Base-by-base conservation (phyloP, 2,888 invertebrate genomes). In the Archips xylosteana region DNA sequence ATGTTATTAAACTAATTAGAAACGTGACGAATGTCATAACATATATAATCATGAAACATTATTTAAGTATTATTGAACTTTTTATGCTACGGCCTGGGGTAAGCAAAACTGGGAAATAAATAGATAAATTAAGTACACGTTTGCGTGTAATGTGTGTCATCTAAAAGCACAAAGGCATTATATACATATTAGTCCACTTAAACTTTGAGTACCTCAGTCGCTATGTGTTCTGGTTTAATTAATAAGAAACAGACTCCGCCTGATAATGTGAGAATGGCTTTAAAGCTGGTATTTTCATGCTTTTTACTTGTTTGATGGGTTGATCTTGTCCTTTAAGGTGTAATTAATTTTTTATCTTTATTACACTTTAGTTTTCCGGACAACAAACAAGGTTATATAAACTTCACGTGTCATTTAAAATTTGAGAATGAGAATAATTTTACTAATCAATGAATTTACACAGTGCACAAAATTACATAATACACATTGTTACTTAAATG, bases 181-280 rank as follows among this genome's bases (percentile, higher is more conserved):
- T 1, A 23, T 23, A 23, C 32, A 57, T 2, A 8, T 57, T 1
- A 32, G 12, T n/a, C 9, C 0, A 32, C 39, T 13, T 4, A 54
- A 42, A 70, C 42, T 70, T 70, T 70, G 63, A 70, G 57, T 13
- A 64, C 42, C 70, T 6, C 45, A 49, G 54, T 45, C 13, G 15
- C 23, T 15, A 36, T 51, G 39, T 70, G 54, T 36, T 70, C 60
- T 77, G 73, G 74, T 78, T 79, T 80, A 79, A 82, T 83, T 80
- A 76, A 80, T 59, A 67, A 78, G 77, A 80, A 79, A 81, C 79
- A 78, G 78, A 79, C 78, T 80, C 76, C 70, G 78, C 75, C 71
- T 66, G 78, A 75, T 57, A 67, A 15, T 15, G 49, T 49, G 60
- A 67, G 54, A 68, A 73, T 59, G 13, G 12, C 15, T 54, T 59